Conservation (phyloP, 2,113 vertebrate genomes). For the Callopanchax toddi region DNA sequence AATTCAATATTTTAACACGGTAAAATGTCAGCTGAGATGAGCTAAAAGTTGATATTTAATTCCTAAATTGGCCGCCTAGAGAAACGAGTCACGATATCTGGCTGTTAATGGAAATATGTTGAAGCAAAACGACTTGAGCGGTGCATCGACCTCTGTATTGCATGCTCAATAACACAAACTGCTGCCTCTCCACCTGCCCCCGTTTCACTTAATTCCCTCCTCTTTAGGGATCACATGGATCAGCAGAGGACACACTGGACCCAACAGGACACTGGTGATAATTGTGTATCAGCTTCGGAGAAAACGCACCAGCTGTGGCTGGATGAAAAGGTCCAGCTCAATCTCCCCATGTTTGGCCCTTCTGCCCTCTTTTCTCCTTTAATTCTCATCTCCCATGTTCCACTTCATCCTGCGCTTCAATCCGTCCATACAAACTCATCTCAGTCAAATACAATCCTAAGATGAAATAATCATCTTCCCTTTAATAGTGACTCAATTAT, state of each 20-base stretch:
- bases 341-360: constrained; percentile 27
- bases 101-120: neutral
- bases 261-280: constrained; percentile 41
- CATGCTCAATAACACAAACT: constrained; percentile 3
- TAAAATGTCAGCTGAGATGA: neutral
- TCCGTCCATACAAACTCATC: constrained; percentile 25
- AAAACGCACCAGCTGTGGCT: constrained; percentile 44
- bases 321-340: constrained; percentile 49
- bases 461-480: constrained; percentile 42
- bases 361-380: neutral
- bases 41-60: neutral
- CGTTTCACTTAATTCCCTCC: constrained; percentile 19
- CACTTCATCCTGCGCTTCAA: constrained; percentile 11
- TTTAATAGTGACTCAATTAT: constrained; percentile 58
- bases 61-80: neutral
- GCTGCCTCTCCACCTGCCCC: neutral
- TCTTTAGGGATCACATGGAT: constrained; percentile 31
- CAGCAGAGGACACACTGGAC: constrained; percentile 43
- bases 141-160: neutral
- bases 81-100: neutral
- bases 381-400: constrained; percentile 5
- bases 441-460: constrained; percentile 35
- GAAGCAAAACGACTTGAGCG: neutral
- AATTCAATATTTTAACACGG: neutral
- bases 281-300: constrained; percentile 56